Evolutionary conservation across 2,797 vertebrate genomes (phyloP).

Genomic region (Mastacembelus armatus): DNA sequence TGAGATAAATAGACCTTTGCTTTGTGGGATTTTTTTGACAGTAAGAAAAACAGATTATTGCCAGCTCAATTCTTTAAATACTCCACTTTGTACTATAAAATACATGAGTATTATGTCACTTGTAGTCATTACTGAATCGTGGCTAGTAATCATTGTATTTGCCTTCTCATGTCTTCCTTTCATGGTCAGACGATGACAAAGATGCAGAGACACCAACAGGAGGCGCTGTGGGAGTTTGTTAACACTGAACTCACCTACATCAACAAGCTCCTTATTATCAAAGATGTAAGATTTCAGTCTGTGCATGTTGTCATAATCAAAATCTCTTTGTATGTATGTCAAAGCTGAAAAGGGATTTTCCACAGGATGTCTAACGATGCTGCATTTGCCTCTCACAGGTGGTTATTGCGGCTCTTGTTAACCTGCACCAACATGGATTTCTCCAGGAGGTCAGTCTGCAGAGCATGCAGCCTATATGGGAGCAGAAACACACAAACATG

Average conservation of each 20-base stretch:
- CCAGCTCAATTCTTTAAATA: too few species aligned
- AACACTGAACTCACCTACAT: constrained; percentile 87
- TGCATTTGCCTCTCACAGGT: constrained; percentile 70
- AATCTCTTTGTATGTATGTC: neutral
- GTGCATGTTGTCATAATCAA: neutral
- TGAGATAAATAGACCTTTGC: too few species aligned
- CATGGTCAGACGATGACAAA: constrained; percentile 83
- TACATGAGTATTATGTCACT: too few species aligned
- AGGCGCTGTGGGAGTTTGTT: constrained; percentile 90
- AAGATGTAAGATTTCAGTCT: constrained; percentile 78
- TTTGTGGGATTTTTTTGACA: neutral
- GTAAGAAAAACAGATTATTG: neutral
- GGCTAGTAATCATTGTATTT: neutral
- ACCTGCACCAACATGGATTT: constrained; percentile 76
- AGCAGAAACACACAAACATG: constrained; percentile 22
- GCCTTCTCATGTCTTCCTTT: neutral
- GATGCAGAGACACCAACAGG: constrained; percentile 87
- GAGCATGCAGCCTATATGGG: neutral
- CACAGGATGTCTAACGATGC: constrained; percentile 37
- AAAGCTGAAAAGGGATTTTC: constrained; percentile 27
- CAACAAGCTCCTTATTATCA: constrained; percentile 85
- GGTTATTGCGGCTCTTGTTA: constrained; percentile 77
- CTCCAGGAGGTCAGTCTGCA: constrained; percentile 81
- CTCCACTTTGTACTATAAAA: too few species aligned
- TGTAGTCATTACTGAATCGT: constrained; percentile 17